A percentile compares a stretch with the other conserved stretches of the same genome.
These are phyloP conservation scores for Julus scandinavius DNA, from an alignment of 2,888 invertebrate genomes.

Conservation along the genomic window DNA sequence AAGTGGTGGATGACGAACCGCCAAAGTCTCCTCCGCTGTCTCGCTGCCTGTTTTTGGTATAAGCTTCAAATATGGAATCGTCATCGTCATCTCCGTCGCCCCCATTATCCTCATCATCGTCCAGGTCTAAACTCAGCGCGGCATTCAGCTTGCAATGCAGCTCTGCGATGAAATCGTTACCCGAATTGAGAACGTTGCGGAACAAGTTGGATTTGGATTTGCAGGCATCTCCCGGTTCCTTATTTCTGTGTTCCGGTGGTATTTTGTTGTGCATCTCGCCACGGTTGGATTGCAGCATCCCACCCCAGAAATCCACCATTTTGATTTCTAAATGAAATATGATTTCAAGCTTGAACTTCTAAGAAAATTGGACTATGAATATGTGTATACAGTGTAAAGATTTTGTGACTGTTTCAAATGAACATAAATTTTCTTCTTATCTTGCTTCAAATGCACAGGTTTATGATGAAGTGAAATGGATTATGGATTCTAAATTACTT, in stretches of 20 bases:
- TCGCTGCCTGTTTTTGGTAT: slow-evolving; percentile 56
- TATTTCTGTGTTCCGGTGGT: slow-evolving; percentile 41
- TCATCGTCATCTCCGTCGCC: slow-evolving; percentile 44
- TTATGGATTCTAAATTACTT: too few relatives aligned
- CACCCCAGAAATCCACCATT: slow-evolving; percentile 58
- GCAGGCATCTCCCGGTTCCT: neutral
- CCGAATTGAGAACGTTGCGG: slow-evolving; percentile 69
- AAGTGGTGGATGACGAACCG: slow-evolving; percentile 49
- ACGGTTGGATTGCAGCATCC: slow-evolving; percentile 55
- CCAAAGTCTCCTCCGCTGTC: slow-evolving; percentile 52
- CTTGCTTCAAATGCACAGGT: too few relatives aligned
- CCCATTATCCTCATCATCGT: slow-evolving; percentile 49
- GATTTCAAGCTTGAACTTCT: neutral
- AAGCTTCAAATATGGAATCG: slow-evolving; percentile 50
- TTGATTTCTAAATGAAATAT: neutral
- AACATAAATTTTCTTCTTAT: too few relatives aligned
- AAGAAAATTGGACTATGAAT: too few relatives aligned
- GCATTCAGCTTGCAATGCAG: slow-evolving; percentile 62
- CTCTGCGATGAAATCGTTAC: slow-evolving; percentile 69
- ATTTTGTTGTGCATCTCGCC: neutral
- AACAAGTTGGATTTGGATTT: slow-evolving; percentile 64
- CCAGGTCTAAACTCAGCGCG: slow-evolving; percentile 59
- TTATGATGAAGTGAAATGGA: too few relatives aligned
- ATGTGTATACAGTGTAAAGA: too few relatives aligned
- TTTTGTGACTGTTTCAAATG: too few relatives aligned